Percentiles rank a stretch among this genome's conserved stretches.
phyloP scores from a whole-genome alignment of 2,888 invertebrate genomes.

The Papilio gigon region DNA sequence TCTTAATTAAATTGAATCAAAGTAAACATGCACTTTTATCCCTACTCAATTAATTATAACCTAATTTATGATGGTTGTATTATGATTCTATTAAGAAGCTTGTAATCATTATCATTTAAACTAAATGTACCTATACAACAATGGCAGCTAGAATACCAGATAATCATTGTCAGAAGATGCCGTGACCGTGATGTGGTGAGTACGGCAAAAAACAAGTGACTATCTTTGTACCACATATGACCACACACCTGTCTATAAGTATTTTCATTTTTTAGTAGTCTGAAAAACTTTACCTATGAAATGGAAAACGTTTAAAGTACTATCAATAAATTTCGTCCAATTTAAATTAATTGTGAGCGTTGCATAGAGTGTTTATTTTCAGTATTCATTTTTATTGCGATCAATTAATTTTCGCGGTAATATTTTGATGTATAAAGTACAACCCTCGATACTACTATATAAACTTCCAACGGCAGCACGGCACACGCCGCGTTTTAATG shows the following conservation, averaged over 20 bases:
- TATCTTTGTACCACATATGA: not conserved
- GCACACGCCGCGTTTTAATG: conserved; percentile 20
- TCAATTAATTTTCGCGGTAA: conserved; percentile 60
- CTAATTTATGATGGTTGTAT: too few relatives aligned
- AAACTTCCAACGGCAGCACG: conserved; percentile 13
- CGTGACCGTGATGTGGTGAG: too few relatives aligned
- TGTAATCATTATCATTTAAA: too few relatives aligned
- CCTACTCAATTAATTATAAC: too few relatives aligned
- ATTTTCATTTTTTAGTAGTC: not conserved
- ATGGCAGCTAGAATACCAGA: too few relatives aligned
- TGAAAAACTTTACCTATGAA: conserved; percentile 53
- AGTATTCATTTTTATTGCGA: conserved; percentile 63
- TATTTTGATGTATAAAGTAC: conserved; percentile 41
- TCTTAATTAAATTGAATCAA: not conserved
- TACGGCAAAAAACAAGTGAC: too few relatives aligned
- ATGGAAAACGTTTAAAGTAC: conserved; percentile 69
- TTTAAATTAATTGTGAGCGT: conserved; percentile 70
- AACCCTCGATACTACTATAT: conserved; percentile 3
- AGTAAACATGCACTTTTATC: not conserved
- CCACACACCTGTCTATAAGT: not conserved
- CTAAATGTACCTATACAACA: too few relatives aligned
- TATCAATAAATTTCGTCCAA: conserved; percentile 72
- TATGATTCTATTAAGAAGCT: too few relatives aligned
- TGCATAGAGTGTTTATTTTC: conserved; percentile 64
- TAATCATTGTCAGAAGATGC: too few relatives aligned